phyloP scores from a whole-genome alignment of 2,888 invertebrate species.

The Cerastoderma edule region DNA sequence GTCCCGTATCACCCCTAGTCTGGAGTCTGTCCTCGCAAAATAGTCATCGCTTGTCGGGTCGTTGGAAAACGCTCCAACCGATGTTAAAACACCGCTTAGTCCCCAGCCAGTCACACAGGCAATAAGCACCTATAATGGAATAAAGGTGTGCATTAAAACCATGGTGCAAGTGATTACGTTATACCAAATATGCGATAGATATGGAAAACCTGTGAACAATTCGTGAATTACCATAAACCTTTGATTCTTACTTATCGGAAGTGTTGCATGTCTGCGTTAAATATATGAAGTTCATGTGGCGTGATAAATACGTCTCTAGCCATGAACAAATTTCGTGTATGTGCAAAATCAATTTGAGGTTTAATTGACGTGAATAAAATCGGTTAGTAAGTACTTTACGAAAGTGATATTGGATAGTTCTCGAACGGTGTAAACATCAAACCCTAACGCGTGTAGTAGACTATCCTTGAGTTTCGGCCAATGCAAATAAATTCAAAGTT shows the following conservation, averaged over 20 bases:
- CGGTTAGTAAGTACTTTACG: no score
- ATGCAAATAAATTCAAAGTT: no score
- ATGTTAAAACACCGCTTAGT: constrained; percentile 64
- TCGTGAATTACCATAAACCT: background rate
- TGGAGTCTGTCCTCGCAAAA: constrained; percentile 69
- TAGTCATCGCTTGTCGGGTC: constrained; percentile 71
- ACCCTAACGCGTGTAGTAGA: no score
- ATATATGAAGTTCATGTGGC: constrained; percentile 2
- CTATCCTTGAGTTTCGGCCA: no score
- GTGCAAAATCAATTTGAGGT: no score
- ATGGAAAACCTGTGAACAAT: background rate
- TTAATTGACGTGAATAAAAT: no score
- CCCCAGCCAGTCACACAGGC: constrained; percentile 62
- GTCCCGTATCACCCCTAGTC: constrained; percentile 51
- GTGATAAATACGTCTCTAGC: background rate
- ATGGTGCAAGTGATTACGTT: background rate
- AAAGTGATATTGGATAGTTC: no score
- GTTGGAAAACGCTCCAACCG: constrained; percentile 80
- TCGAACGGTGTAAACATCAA: no score
- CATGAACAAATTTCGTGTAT: no score
- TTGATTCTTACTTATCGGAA: background rate
- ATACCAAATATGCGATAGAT: background rate
- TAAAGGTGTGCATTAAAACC: background rate
- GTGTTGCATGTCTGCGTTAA: no score
- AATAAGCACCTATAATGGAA: constrained; percentile 57